These are phyloP conservation scores for Agonum fuliginosum DNA, from an alignment of 2,888 invertebrate species.

Conservation along the genomic window DNA sequence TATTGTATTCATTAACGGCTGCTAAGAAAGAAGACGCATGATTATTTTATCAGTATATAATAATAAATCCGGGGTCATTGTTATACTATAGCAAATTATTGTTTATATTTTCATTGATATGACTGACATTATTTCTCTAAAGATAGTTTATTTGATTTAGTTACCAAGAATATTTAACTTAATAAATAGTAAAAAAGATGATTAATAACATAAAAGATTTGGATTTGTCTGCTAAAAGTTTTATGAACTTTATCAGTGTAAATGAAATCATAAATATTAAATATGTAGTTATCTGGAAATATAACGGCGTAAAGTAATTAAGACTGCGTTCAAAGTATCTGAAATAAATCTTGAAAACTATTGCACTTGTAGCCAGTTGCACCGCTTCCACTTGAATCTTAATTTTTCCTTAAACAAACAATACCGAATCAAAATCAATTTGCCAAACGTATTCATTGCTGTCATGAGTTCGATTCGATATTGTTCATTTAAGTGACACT, in stretches of 20 bases:
- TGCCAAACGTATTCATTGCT: no score
- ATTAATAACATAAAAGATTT: no score
- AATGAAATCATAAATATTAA: slow-evolving; percentile 29
- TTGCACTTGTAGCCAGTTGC: no score
- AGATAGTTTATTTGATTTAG: slow-evolving; percentile 22
- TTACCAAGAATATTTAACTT: slow-evolving; percentile 25
- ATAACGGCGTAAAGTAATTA: slow-evolving; percentile 8
- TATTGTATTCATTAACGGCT: slow-evolving; percentile 25
- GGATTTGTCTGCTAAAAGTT: no score
- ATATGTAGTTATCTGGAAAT: slow-evolving; percentile 19
- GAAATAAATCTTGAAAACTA: no score
- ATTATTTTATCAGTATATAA: slow-evolving; percentile 32
- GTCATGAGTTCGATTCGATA: no score
- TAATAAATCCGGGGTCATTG: slow-evolving; percentile 46
- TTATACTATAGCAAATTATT: background rate
- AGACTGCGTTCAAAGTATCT: no score
- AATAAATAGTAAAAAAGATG: no score
- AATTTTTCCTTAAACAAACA: no score
- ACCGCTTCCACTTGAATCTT: no score
- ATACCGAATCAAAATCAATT: no score
- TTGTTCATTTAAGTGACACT: no score
- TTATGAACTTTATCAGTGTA: background rate
- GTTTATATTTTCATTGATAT: slow-evolving; percentile 26
- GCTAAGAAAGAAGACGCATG: slow-evolving; percentile 29
- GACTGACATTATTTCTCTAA: background rate